phyloP scores from a whole-genome alignment of 1,140 invertebrate genomes.

The Sipha flava region DNA sequence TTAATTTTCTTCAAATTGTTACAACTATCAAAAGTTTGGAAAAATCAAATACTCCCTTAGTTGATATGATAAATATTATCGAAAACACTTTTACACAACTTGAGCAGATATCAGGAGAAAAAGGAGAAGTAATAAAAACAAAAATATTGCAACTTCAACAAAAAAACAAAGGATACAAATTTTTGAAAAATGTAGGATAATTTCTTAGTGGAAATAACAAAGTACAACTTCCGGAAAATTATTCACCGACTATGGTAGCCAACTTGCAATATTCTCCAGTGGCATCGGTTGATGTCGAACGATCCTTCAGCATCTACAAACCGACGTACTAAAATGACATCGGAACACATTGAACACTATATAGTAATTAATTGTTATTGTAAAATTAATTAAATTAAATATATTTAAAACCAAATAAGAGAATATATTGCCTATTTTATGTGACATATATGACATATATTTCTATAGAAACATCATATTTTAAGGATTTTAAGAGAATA shows the following conservation, averaged over 20 bases:
- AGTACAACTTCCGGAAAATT: neutral
- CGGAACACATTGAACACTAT: neutral
- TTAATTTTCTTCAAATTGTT: neutral
- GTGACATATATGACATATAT: too few species aligned
- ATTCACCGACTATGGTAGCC: neutral
- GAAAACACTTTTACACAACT: slow-evolving; percentile 2
- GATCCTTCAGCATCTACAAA: neutral
- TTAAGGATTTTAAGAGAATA: too few species aligned
- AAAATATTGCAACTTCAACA: neutral
- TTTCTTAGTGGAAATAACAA: neutral
- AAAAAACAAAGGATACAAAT: neutral
- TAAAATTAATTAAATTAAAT: neutral
- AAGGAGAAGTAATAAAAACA: neutral
- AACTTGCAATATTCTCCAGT: neutral
- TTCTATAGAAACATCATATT: too few species aligned
- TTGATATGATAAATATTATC: neutral
- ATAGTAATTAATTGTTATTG: neutral
- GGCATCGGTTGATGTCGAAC: too few species aligned
- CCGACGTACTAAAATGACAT: neutral
- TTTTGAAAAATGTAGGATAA: neutral
- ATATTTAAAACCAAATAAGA: neutral
- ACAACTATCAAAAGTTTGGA: neutral
- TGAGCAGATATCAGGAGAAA: neutral
- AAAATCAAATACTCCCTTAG: neutral
- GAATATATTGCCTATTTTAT: too few species aligned